Evolutionary conservation across 2,888 invertebrate genomes (phyloP), one percentile per base, ranked within the genome.

Genomic region (Molorchus minor): DNA sequence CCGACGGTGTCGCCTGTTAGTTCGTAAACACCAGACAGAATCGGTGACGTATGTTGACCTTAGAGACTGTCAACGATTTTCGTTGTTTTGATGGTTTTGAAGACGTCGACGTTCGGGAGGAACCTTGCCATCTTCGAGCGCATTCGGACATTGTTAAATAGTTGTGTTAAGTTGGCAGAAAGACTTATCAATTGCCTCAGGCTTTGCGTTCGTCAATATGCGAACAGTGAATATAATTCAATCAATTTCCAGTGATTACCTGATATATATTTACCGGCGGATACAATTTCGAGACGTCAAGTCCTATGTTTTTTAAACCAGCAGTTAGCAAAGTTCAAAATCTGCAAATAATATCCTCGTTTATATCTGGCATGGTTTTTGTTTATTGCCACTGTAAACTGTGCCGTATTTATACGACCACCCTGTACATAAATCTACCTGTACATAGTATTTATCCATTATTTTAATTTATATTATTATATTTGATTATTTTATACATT

Each of bases 251-350:
- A 79, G 78, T 77, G 78, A 77, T 76, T 77, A 79, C 78, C 78
- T 79, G 78, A 78, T n/a, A 75, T 72, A 72, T 75, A n/a, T 75
- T 5, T 72, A 76, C 76, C 76, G 76, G 71, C 77, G 73, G 73
- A 74, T 10, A 33, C 3, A 33, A 33, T 33, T 71, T 76, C 72
- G 71, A 69, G 72, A 76, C 72, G 75, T 76, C 78, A 78, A 78
- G 76, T 77, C 75, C 75, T 78, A 72, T 72, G 73, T 78, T 77
- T 77, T 75, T 73, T 64, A 68, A 78, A 77, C 78, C 79, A 80
- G 77, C 80, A 80, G 78, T 79, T 77, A 77, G 76, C 80, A 80
- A 67, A 80, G 80, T 79, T 77, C 75, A 79, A 77, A 79, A 80
- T 80, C 80, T 80, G 80, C 80, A 33, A n/a, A 33, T 12, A 80